Percentiles rank a stretch among this genome's conserved stretches.
phyloP scores from a whole-genome alignment of 2,888 invertebrate species.

The Apotomis capreana region DNA sequence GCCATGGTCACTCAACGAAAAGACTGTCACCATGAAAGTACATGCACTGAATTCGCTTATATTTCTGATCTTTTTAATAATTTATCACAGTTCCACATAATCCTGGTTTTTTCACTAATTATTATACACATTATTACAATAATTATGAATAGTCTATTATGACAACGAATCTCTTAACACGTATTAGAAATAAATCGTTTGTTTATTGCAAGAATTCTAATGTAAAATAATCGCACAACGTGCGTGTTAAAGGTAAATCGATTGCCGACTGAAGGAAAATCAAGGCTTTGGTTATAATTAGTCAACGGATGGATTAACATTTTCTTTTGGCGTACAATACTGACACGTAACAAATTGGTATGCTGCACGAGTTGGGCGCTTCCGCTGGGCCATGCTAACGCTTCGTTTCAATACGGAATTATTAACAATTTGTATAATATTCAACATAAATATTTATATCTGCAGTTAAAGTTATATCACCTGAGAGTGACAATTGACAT shows the following conservation, averaged over 20 bases:
- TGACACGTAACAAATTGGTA: constrained; percentile 66
- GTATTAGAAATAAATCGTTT: not conserved
- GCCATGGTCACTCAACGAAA: constrained; percentile 84
- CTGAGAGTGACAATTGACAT: too few species aligned
- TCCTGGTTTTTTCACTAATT: constrained; percentile 27
- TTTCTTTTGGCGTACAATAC: constrained; percentile 76
- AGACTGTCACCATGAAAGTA: constrained; percentile 87
- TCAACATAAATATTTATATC: constrained; percentile 1
- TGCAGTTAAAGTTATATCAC: constrained; percentile 3
- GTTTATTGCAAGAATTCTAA: not conserved
- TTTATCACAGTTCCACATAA: constrained; percentile 15
- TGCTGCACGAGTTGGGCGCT: constrained; percentile 63
- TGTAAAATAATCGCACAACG: constrained; percentile 49
- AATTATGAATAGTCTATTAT: constrained; percentile 5
- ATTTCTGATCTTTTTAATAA: constrained; percentile 17
- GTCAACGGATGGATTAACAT: constrained; percentile 76
- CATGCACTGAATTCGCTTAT: constrained; percentile 63
- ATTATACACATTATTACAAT: constrained; percentile 25
- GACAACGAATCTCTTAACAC: not conserved
- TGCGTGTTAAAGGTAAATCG: constrained; percentile 60
- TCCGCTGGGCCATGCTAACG: constrained; percentile 66
- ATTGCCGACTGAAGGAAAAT: constrained; percentile 77
- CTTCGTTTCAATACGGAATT: constrained; percentile 47
- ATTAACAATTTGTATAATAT: constrained; percentile 2
- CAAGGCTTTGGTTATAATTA: constrained; percentile 74